Conservation (phyloP, 2,888 invertebrate genomes). For the Agrochola circellaris region DNA sequence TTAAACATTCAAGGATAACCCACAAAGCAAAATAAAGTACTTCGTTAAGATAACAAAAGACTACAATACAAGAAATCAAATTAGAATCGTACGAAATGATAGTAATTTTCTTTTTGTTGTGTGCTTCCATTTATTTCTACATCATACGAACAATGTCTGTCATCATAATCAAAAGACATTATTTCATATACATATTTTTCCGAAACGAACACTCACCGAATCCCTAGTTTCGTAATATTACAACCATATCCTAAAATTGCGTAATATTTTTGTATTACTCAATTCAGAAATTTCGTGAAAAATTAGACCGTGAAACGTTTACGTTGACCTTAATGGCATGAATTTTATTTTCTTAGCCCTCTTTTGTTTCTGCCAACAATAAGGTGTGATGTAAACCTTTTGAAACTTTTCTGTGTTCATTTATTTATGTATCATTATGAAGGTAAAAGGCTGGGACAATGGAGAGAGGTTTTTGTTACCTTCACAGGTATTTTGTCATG, state of each 20-base stretch:
- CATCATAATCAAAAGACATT: conserved; percentile 50
- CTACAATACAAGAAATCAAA: conserved; percentile 54
- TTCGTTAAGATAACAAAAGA: conserved; percentile 55
- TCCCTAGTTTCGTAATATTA: conserved; percentile 28
- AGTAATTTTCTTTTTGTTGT: conserved; percentile 52
- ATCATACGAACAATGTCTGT: conserved; percentile 49
- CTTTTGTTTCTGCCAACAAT: conserved; percentile 65
- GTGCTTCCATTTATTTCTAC: conserved; percentile 51
- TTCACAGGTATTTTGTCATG: conserved; percentile 49
- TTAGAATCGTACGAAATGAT: conserved; percentile 48
- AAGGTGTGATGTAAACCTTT: conserved; percentile 61
- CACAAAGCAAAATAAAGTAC: conserved; percentile 38
- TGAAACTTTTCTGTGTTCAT: conserved; percentile 47
- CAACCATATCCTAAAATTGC: conserved; percentile 14
- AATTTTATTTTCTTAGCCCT: conserved; percentile 50
- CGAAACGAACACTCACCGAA: conserved; percentile 34
- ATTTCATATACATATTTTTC: conserved; percentile 10
- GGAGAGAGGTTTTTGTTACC: conserved; percentile 45
- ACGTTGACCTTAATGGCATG: conserved; percentile 54
- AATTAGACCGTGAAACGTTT: conserved; percentile 60
- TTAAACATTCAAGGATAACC: conserved; percentile 25
- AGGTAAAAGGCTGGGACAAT: conserved; percentile 55
- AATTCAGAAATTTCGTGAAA: conserved; percentile 40
- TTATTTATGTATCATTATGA: conserved; percentile 57
- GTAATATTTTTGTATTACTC: conserved; percentile 15